Percentiles rank a stretch among this genome's conserved stretches.
phyloP scores from a whole-genome alignment of 2,797 vertebrate genomes.

The Ispidina lecontei region DNA sequence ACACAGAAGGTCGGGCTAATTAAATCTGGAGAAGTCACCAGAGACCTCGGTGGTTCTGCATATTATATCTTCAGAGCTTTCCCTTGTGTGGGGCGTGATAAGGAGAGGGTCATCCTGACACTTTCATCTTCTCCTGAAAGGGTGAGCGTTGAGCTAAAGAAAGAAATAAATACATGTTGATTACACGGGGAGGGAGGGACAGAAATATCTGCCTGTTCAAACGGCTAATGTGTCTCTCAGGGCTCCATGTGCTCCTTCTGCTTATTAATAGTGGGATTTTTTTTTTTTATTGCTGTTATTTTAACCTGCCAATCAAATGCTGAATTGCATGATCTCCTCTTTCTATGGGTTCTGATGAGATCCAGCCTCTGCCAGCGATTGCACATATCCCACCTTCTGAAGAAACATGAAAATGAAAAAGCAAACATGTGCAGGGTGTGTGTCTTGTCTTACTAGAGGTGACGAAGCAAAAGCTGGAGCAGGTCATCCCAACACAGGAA shows the following conservation, averaged over 20 bases:
- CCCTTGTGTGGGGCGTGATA: constrained; percentile 60
- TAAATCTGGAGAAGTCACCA: constrained; percentile 77
- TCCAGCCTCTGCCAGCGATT: not conserved
- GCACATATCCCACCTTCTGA: not conserved
- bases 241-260: not conserved
- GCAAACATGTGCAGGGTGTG: not conserved
- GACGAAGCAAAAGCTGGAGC: not conserved
- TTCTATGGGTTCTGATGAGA: rapidly evolving
- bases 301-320: not conserved
- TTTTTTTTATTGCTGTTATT: not conserved
- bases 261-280: constrained; percentile 10
- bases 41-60: constrained; percentile 68
- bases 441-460: rapidly evolving
- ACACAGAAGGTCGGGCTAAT: constrained; percentile 76
- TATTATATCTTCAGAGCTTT: constrained; percentile 73
- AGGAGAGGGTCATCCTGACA: constrained; percentile 66
- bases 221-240: constrained; percentile 15
- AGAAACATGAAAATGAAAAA: not conserved
- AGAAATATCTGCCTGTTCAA: constrained; percentile 22
- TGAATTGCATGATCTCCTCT: not conserved
- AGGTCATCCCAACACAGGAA: rapidly evolving
- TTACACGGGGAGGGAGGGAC: constrained; percentile 13
- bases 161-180: constrained; percentile 41
- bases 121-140: constrained; percentile 70
- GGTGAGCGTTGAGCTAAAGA: constrained; percentile 46